These are phyloP conservation scores for Anarhynchus alexandrinus DNA, from an alignment of 2,113 vertebrate genomes.

Conservation along the genomic window DNA sequence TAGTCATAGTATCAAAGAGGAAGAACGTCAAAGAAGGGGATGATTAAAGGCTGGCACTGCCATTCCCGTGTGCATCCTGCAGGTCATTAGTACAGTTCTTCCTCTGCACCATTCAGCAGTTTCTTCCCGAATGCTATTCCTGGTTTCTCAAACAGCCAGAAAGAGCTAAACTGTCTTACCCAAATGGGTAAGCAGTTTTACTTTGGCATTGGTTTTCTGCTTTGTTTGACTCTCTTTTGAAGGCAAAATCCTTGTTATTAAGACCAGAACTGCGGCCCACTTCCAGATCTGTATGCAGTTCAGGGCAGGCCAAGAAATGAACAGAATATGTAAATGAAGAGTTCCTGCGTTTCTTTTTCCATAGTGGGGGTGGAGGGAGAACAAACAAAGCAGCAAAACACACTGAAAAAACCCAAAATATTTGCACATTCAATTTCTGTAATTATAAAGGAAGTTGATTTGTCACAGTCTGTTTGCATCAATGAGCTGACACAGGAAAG, in stretches of 20 bases:
- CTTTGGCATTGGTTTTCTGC: not conserved
- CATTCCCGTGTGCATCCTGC: not conserved
- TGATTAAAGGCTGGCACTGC: not conserved
- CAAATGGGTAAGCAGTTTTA: not conserved
- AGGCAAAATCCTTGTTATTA: not conserved
- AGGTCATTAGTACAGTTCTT: not conserved
- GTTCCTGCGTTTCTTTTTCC: not conserved
- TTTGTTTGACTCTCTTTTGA: not conserved
- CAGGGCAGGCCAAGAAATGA: not conserved
- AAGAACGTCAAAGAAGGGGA: not conserved
- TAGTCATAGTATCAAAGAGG: not conserved
- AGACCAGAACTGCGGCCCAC: not conserved
- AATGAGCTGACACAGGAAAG: not conserved
- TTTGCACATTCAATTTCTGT: conserved; percentile 30
- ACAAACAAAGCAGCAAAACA: not conserved
- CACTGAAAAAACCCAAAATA: not conserved
- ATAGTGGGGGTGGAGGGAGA: not conserved
- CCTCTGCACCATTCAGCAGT: not conserved
- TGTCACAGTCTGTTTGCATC: conserved; percentile 46
- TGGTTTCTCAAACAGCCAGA: not conserved
- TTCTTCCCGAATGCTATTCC: not conserved
- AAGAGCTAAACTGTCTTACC: not conserved
- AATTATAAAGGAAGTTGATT: conserved; percentile 57
- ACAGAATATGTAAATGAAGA: not conserved
- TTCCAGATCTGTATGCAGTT: not conserved